Evolutionary conservation across 2,797 vertebrate genomes (phyloP), one percentile per base, ranked within the genome.

Genomic region (Pangasius djambal): DNA sequence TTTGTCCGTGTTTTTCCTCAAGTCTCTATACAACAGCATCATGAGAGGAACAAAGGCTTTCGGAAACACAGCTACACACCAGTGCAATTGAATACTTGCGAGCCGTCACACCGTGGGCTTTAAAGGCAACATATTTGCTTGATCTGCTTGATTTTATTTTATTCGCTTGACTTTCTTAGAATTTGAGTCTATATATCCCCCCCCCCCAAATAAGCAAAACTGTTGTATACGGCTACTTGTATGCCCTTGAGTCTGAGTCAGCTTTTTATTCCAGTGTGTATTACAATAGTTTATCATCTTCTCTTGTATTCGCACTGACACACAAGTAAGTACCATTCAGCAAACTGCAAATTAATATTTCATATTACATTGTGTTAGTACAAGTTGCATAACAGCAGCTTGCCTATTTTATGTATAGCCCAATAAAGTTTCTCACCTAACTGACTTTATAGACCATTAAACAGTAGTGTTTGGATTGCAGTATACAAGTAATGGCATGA

Each of bases 311-410:
- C 44, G 52, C 44, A 34, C 65, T 6, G 48, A 69, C 16, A 37
- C 83, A 34, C 12, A 37, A 55, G 65, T 55, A 70, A 70, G n/a
- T 15, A 85, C 48, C n/a, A 25, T 87, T 48, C 55, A 78, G 37
- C 72, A 86, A 61, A 63, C 57, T 78, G 70, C 57, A 63, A 87
- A 87, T 78, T 22, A 78, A 77, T 77, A 48, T 78, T 87, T 78
- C 37, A 87, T 87, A 87, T 65, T 78, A n/a, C 74, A 87, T 25
- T 3, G 15, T 50, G 59, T 57, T 52, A 16, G 37, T 74, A 86
- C 22, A 75, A 57, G 31, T 57, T 87, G 55, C 50, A 65, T 63
- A 50, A 50, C 57, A 48, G 61, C 40, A 83, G 82, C 25, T 83
- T 28, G 12, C 6, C 28, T 83, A 15, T 55, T 57, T 85, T 55